A percentile compares a stretch with the other conserved stretches of the same genome.
phyloP scores from a whole-genome alignment of 2,113 vertebrate genomes.

The Lophotis ruficrista region DNA sequence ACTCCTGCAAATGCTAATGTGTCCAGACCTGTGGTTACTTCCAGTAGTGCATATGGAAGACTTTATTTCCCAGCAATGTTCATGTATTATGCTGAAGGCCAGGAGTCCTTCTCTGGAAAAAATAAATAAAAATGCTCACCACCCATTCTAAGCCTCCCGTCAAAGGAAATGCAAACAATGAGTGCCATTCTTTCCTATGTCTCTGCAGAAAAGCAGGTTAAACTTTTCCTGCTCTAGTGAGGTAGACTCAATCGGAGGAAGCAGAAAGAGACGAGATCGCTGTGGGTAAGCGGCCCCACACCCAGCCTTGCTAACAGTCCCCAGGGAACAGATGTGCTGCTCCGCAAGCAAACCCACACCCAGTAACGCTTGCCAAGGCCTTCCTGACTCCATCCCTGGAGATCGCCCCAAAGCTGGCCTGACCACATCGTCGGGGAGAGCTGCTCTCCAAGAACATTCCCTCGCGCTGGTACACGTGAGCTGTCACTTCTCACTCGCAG shows the following conservation, averaged over 20 bases:
- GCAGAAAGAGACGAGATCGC: neutral
- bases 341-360: neutral
- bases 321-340: neutral
- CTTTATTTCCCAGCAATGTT: neutral
- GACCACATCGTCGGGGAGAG: neutral
- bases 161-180: neutral
- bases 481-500: neutral
- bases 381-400: neutral
- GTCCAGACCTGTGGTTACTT: neutral
- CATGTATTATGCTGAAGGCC: neutral
- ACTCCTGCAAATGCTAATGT: neutral
- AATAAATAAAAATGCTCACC: neutral
- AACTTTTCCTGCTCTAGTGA: neutral
- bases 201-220: neutral
- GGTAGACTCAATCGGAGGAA: neutral
- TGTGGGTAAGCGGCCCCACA: neutral
- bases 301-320: neutral
- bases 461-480: neutral
- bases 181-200: neutral
- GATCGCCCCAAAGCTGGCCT: neutral
- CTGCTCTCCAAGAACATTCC: conserved; percentile 1
- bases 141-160: neutral
- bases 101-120: neutral
- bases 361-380: neutral
- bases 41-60: neutral